Conservation (phyloP, 1,140 invertebrate species). For the Bombyx mandarina region DNA sequence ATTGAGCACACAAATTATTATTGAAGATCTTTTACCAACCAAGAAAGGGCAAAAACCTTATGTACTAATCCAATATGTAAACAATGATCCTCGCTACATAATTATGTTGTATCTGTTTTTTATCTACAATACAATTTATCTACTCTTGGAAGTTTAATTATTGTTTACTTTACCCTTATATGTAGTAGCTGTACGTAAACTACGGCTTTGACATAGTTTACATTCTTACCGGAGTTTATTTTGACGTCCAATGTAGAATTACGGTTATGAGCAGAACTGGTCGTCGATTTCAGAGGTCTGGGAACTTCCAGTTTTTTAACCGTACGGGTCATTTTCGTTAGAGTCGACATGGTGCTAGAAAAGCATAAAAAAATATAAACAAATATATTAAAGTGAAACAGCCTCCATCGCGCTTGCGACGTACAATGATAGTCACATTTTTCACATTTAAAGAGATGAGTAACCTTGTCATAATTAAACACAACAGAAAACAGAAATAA, state of each 20-base stretch:
- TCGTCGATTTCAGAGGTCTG: constrained; percentile 77
- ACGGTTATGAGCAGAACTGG: constrained; percentile 64
- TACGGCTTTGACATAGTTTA: too few species aligned
- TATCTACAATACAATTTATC: too few species aligned
- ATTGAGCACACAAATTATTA: too few species aligned
- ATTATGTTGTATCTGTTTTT: too few species aligned
- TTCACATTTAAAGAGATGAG: constrained; percentile 36
- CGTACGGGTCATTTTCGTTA: constrained; percentile 71
- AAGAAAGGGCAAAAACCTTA: too few species aligned
- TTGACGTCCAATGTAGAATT: constrained; percentile 65
- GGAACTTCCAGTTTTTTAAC: constrained; percentile 82
- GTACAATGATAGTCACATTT: constrained; percentile 35
- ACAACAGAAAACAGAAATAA: constrained; percentile 34
- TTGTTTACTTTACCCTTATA: too few species aligned
- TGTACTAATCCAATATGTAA: too few species aligned
- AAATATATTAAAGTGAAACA: not conserved
- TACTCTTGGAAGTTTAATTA: too few species aligned
- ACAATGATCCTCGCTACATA: too few species aligned
- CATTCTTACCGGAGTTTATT: constrained; percentile 64
- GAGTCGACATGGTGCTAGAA: constrained; percentile 64
- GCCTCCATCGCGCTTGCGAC: constrained; percentile 7
- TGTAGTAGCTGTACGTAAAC: too few species aligned
- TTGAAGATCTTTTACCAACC: too few species aligned
- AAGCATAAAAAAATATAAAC: constrained; percentile 15
- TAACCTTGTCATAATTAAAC: constrained; percentile 59